Conservation (phyloP, 2,113 vertebrate genomes). For the Vanacampus margaritifer region DNA sequence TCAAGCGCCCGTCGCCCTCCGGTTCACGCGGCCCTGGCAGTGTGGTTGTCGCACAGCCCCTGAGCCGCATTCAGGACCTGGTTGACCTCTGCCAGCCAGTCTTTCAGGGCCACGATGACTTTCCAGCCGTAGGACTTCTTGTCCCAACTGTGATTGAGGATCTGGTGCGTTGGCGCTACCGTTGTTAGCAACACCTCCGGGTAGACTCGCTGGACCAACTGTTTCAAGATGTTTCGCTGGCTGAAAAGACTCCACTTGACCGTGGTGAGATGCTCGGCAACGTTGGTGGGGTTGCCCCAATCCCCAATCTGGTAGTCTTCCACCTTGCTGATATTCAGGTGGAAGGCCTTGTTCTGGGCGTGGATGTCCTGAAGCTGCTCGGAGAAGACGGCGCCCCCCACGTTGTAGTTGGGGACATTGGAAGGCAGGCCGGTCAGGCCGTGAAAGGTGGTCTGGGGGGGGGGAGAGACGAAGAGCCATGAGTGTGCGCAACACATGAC, state of each 20-base stretch:
- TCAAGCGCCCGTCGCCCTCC: background rate
- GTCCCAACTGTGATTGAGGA: rapidly evolving
- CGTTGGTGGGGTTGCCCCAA: rapidly evolving
- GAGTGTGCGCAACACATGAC: background rate
- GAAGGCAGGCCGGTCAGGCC: rapidly evolving
- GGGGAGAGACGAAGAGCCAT: background rate
- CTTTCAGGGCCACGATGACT: constrained; percentile 15
- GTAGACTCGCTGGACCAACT: background rate
- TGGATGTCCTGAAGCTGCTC: constrained; percentile 47
- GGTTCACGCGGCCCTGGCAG: background rate
- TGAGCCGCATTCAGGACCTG: constrained; percentile 25
- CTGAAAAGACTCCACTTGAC: rapidly evolving
- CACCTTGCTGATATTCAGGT: constrained; percentile 14
- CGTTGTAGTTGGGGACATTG: background rate
- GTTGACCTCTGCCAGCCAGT: constrained; percentile 15
- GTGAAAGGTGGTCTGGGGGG: rapidly evolving
- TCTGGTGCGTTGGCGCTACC: background rate
- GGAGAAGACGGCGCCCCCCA: background rate
- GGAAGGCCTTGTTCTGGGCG: constrained; percentile 3
- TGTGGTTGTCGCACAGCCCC: constrained; percentile 22
- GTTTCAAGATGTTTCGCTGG: rapidly evolving
- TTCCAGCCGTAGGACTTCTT: constrained; percentile 24
- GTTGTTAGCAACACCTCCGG: rapidly evolving
- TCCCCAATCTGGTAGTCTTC: rapidly evolving
- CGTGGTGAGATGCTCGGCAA: rapidly evolving